Percentiles rank a stretch among this genome's conserved stretches.
These are phyloP conservation scores for Electrophaes corylata DNA, from an alignment of 2,888 invertebrate species.

Conservation along the genomic window DNA sequence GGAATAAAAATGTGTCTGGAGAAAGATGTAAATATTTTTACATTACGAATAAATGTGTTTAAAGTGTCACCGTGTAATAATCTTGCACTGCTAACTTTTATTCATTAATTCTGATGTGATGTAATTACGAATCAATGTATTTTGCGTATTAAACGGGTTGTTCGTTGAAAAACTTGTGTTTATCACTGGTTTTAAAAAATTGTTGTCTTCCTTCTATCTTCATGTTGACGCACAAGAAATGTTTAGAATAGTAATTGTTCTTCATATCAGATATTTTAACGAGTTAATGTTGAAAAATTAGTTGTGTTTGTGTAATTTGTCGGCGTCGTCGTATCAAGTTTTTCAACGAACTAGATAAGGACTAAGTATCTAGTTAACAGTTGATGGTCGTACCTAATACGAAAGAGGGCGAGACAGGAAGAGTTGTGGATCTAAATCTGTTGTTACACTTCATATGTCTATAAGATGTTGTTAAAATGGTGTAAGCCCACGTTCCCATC, in stretches of 20 bases:
- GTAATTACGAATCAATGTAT: slow-evolving; percentile 61
- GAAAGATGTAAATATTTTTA: slow-evolving; percentile 75
- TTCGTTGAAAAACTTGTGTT: slow-evolving; percentile 73
- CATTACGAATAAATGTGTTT: slow-evolving; percentile 73
- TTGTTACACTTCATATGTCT: slow-evolving; percentile 69
- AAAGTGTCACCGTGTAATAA: slow-evolving; percentile 70
- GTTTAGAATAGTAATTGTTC: slow-evolving; percentile 69
- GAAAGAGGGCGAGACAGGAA: slow-evolving; percentile 23
- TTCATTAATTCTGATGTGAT: slow-evolving; percentile 70
- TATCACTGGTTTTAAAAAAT: slow-evolving; percentile 55
- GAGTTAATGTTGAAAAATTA: slow-evolving; percentile 52
- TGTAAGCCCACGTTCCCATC: slow-evolving; percentile 43
- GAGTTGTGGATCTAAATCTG: slow-evolving; percentile 42
- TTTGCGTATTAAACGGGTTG: slow-evolving; percentile 47
- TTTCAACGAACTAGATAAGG: slow-evolving; percentile 62
- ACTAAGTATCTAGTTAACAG: slow-evolving; percentile 29
- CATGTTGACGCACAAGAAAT: slow-evolving; percentile 77
- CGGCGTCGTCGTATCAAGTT: slow-evolving; percentile 52
- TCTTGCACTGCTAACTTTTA: slow-evolving; percentile 68
- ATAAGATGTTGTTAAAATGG: slow-evolving; percentile 63
- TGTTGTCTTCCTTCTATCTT: slow-evolving; percentile 76
- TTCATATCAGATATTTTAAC: slow-evolving; percentile 76
- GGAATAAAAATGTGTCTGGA: slow-evolving; percentile 17
- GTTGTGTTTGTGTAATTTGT: slow-evolving; percentile 53
- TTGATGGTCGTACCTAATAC: slow-evolving; percentile 20